These are phyloP conservation scores for Sebastes vulpes DNA, from an alignment of 2,797 vertebrate genomes.

Conservation along the genomic window DNA sequence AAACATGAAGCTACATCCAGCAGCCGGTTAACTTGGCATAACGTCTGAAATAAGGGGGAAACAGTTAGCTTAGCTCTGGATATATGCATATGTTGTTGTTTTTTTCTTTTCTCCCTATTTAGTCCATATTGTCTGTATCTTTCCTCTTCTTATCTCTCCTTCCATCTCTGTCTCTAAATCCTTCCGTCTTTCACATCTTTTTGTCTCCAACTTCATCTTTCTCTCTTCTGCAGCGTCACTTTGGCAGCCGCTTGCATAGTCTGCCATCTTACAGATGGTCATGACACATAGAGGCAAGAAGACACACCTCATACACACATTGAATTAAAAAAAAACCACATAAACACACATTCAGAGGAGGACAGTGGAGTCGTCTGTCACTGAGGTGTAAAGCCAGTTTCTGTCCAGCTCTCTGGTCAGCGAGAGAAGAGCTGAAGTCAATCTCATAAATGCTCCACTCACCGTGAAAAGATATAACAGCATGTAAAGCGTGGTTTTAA, in stretches of 20 bases:
- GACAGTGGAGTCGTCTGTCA: background rate
- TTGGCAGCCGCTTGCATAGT: conserved; percentile 9
- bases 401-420: background rate
- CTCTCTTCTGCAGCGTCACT: conserved; percentile 4
- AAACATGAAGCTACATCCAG: background rate
- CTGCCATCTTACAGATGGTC: conserved; percentile 44
- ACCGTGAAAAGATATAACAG: background rate
- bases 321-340: background rate
- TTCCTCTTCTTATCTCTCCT: background rate
- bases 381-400: background rate
- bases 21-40: background rate
- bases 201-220: background rate
- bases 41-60: accelerated
- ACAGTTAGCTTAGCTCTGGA: background rate
- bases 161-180: background rate
- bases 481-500: background rate
- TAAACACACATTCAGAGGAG: background rate
- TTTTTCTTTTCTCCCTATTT: background rate
- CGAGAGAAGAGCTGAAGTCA: background rate
- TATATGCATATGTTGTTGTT: too few species aligned
- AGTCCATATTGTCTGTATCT: background rate
- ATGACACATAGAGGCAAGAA: conserved; percentile 34
- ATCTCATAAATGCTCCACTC: background rate
- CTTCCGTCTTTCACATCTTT: background rate
- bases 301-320: background rate